Base-by-base conservation (phyloP, 2,888 invertebrate species). In the Schizaphis graminum region DNA sequence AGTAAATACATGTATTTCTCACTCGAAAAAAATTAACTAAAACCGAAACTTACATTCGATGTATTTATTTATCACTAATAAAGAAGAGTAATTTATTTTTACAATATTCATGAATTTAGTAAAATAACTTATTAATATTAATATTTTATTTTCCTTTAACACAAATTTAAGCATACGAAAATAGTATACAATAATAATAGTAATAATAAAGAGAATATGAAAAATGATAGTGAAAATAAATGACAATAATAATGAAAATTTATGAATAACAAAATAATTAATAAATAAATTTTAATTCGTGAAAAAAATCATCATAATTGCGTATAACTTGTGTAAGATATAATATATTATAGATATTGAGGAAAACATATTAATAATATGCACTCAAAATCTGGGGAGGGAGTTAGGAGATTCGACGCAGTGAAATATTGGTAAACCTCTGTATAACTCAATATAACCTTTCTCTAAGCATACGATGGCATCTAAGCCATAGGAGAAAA, bases 1-100 rank as follows among this genome's bases (percentile, higher is more conserved):
- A 56, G 28, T 88, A 67, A 61, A 56, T 91, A 88, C 28, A 77
- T 88, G 41, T 92, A 67, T 53, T 77, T 92, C 67, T 92, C 92
- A 92, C 92, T 88, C 41, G 53, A 88, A 16, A 92, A 92, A 57
- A 57, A 61, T 86, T 61, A 35, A 13, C 44, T 91, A 92, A 26
- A 49, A 86, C 87, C 26, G 26, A 28, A 77, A 77, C 28, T 92
- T 61, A 92, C 11, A 24, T 84, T 28, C 21, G 28, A 91, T 24
- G 21, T 84, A n/a, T 26, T 24, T 28, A 67, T 26, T 61, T 91
- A n/a, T n/a, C 28, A 8, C 57, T 86, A 84, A 35, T 26, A 47
- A 90, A 47, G 44, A 61, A 61, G 57, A 41, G 53, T 77, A 77
- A 49, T 28, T 41, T 28, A 49, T 44, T 89, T 41, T 21, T 35